phyloP scores from a whole-genome alignment of 2,888 invertebrate species.

The Polydrusus pterygomalis region DNA sequence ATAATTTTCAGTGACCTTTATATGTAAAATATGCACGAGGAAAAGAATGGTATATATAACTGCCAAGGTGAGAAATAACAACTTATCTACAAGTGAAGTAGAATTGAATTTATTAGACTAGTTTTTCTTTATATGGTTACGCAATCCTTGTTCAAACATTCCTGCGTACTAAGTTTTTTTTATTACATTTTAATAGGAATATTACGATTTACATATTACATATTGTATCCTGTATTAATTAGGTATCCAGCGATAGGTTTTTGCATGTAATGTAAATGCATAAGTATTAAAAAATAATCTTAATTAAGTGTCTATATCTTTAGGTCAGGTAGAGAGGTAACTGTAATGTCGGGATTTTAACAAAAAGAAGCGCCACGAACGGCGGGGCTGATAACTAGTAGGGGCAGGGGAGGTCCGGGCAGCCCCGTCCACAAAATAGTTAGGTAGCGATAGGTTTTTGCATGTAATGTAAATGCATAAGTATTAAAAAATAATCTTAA shows the following conservation, averaged over 20 bases:
- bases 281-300: too few relatives aligned
- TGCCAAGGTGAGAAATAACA: slow-evolving; percentile 42
- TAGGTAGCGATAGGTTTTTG: too few relatives aligned
- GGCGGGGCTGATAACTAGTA: too few relatives aligned
- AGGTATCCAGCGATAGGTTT: background rate
- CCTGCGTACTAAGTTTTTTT: background rate
- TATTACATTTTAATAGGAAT: background rate
- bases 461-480: too few relatives aligned
- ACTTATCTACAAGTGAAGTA: slow-evolving; percentile 37
- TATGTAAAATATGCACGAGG: slow-evolving; percentile 32
- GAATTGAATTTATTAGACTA: slow-evolving; percentile 38
- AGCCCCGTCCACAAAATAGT: too few relatives aligned
- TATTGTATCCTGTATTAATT: slow-evolving; percentile 9
- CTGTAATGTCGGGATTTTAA: too few relatives aligned
- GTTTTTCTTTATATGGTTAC: slow-evolving; percentile 29
- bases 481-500: too few relatives aligned
- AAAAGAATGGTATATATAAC: slow-evolving; percentile 47
- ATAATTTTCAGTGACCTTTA: slow-evolving; percentile 42
- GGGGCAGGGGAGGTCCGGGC: too few relatives aligned
- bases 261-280: too few relatives aligned
- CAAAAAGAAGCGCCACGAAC: too few relatives aligned
- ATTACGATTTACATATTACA: background rate
- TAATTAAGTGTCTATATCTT: too few relatives aligned
- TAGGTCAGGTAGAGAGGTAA: too few relatives aligned
- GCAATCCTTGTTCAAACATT: slow-evolving; percentile 11